Percentiles rank a stretch among this genome's conserved stretches.
phyloP scores from a whole-genome alignment of 1,140 invertebrate genomes.

The Vanessa tameamea region DNA sequence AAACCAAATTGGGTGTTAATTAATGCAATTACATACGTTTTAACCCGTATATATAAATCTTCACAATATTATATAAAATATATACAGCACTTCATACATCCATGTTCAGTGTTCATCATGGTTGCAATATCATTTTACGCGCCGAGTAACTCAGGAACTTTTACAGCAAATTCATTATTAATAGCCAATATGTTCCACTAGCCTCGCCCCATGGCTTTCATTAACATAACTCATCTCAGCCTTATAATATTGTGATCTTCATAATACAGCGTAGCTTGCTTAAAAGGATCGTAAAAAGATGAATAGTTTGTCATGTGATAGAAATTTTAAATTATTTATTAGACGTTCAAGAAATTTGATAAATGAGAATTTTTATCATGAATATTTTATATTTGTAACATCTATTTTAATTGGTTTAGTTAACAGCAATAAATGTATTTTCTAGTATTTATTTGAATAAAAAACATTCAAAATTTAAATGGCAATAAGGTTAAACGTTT shows the following conservation, averaged over 20 bases:
- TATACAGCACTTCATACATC: neutral
- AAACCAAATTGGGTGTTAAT: no score
- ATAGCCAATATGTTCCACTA: constrained; percentile 39
- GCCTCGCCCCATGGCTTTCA: constrained; percentile 27
- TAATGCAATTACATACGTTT: no score
- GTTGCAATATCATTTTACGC: constrained; percentile 21
- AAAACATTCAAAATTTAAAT: no score
- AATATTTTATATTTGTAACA: no score
- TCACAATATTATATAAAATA: neutral
- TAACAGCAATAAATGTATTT: no score
- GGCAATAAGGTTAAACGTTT: no score
- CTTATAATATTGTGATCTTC: constrained; percentile 32
- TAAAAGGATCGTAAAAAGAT: constrained; percentile 20
- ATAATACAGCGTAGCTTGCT: constrained; percentile 1
- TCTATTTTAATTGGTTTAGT: no score
- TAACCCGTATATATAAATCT: no score
- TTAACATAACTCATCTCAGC: constrained; percentile 38
- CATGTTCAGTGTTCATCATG: neutral
- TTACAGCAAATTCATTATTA: constrained; percentile 32
- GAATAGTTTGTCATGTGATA: neutral
- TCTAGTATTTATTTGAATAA: no score
- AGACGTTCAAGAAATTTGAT: no score
- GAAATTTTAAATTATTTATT: no score
- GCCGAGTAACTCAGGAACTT: constrained; percentile 10
- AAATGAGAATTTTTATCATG: no score